phyloP scores from a whole-genome alignment of 2,113 vertebrate species.

The Cebus imitator region DNA sequence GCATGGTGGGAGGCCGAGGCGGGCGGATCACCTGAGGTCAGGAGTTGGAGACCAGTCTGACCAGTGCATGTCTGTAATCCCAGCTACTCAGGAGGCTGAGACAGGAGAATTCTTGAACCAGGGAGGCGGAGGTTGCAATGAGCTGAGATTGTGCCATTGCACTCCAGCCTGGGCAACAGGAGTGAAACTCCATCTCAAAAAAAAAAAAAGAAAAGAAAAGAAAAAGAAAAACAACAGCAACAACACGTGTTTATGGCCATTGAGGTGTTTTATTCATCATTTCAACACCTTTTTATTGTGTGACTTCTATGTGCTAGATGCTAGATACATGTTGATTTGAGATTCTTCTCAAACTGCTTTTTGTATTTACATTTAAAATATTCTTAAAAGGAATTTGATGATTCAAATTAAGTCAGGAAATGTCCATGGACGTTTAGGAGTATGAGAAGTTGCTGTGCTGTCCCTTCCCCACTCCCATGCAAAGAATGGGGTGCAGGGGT shows the following conservation, averaged over 20 bases:
- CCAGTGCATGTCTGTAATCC: too few species aligned
- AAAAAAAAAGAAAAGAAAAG: background rate
- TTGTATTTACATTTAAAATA: background rate
- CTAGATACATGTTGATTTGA: constrained; percentile 17
- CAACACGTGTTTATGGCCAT: background rate
- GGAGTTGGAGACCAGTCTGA: too few species aligned
- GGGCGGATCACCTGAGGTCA: too few species aligned
- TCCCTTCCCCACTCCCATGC: background rate
- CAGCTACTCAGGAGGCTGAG: too few species aligned
- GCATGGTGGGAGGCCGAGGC: too few species aligned
- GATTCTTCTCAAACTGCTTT: background rate
- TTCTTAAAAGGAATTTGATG: background rate
- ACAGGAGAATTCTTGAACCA: too few species aligned
- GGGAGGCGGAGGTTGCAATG: too few species aligned
- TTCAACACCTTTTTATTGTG: constrained; percentile 4
- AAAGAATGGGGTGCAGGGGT: rapidly evolving
- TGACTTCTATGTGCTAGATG: background rate
- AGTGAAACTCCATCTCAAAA: too few species aligned
- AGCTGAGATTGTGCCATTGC: too few species aligned
- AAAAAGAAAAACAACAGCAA: background rate
- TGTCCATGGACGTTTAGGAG: background rate
- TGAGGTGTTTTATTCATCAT: background rate
- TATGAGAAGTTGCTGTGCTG: background rate
- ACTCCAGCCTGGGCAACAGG: too few species aligned
- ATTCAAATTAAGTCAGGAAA: background rate